Base-by-base conservation (phyloP, 2,113 vertebrate genomes). In the Nanorana parkeri region DNA sequence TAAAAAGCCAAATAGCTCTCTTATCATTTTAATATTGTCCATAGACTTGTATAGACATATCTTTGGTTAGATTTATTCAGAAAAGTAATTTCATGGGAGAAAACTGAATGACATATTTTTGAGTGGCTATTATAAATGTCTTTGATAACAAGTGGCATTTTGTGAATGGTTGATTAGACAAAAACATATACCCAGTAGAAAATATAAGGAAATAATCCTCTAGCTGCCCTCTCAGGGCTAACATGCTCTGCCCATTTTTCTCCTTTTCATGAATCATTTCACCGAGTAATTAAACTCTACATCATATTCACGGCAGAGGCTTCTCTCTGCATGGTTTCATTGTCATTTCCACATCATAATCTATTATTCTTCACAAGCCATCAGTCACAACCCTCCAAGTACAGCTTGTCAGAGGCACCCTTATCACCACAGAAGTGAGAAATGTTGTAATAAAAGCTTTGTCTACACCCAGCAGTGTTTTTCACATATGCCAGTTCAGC, bases 241-340 rank as follows among this genome's bases (percentile, higher is more conserved):
- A 54, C n/a, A 28, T 52, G n/a, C 15, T 66, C 32, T 54, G 36
- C 10, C 41, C 47, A 66, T 16, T 58, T 28, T 56, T 21, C 47
- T 55, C 32, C 24, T 36, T 52, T 68, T 68, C 77, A 78, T 68
- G 77, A 78, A 47, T 77, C 75, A 77, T 68, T 68, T 78, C 77
- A 20, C 47, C 24, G 29, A 52, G 63, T 78, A 78, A 78, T 78
- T 78, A 68, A 78, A 66, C 51, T 78, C 23, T 78, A 68, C 52
- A 78, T 78, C 52, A 56, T 56, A 28, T 78, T 78, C 64, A 36
- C 28, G 63, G 36, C 60, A 26, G 7, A n/a, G 41, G n/a, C 23
- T n/a, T 29, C 20, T 68, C 28, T 54, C 64, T 68, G 77, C 64
- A 67, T 68, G 10, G 47, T 55, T 32, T 68, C 51, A 78, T 68